Conservation (phyloP, 1,140 invertebrate genomes). For the Whitmania pigra region DNA sequence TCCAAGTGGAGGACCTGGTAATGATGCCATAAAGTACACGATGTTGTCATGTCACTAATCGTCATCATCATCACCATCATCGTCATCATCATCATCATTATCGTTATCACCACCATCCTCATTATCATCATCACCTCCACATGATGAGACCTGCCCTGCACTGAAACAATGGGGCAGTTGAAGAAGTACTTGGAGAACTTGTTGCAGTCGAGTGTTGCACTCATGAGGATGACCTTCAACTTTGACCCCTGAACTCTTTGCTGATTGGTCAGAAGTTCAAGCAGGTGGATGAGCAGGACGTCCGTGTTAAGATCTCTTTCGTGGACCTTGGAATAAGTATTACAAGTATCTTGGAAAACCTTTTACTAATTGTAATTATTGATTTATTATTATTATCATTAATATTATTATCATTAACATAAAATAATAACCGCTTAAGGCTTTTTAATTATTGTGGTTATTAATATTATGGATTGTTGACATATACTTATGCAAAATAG, state of each 20-base stretch:
- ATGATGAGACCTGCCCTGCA: constrained; percentile 36
- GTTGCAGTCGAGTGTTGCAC: constrained; percentile 38
- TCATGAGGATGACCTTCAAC: constrained; percentile 49
- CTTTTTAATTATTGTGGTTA: no score
- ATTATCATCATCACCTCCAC: constrained; percentile 30
- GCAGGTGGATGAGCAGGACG: constrained; percentile 66
- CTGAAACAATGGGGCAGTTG: constrained; percentile 36
- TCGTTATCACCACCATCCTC: background rate
- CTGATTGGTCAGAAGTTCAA: constrained; percentile 49
- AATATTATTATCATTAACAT: no score
- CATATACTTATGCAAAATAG: no score
- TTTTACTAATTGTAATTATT: no score
- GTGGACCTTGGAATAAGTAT: constrained; percentile 40
- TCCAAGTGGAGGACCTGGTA: constrained; percentile 34
- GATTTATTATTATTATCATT: no score
- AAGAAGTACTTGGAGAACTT: constrained; percentile 44
- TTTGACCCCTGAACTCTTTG: constrained; percentile 57
- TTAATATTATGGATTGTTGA: no score
- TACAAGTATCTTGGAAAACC: no score
- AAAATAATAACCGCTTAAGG: no score
- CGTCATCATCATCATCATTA: background rate
- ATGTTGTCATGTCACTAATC: background rate
- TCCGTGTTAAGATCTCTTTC: constrained; percentile 54
- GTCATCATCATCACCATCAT: constrained; percentile 12
- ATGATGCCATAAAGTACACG: background rate